Base-by-base conservation (phyloP, 2,888 invertebrate genomes). In the Rhynchonema sp. region DNA sequence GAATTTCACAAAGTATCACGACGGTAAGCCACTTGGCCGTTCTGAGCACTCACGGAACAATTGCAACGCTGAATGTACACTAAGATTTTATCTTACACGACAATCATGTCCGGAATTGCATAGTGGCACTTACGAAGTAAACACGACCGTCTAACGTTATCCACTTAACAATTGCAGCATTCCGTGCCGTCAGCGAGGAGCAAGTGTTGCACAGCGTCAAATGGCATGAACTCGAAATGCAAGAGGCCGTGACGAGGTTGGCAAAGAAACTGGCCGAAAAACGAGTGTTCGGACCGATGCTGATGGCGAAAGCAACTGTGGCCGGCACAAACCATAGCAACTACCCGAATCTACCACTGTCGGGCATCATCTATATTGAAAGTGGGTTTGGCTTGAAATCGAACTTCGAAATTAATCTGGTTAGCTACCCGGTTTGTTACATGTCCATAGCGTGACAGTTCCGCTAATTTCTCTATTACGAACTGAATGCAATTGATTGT, bases 181-280 rank as follows among this genome's bases (percentile, higher is more conserved):
- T 71, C 64, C 66, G 67, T 25, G 66, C 71, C 28, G 65, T 68
- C 22, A 63, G 65, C 28, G 71, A 71, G 61, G 65, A 69, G 57
- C 69, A 69, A 60, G 38, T 71, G 54, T 61, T 68, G 57, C 67
- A 68, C 61, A 65, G 64, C 28, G 69, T 69, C 57, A 68, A 68
- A 58, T 69, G 65, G 63, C 69, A 69, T 38, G 68, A 68, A 55
- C 66, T 66, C 60, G 66, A 69, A 59, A 63, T 66, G 46, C 63
- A 66, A 26, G 71, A 72, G 61, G 67, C 69, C 30, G 69, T 72
- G 66, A 68, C 69, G 28, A 68, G 69, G 28, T 60, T 71, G 60
- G 71, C 70, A 62, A 71, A 71, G 62, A 71, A 71, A 56, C 62
- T 71, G 46, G 71, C 71, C 1, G 71, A 71, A 62, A 70, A 71